Conservation (phyloP, 2,888 invertebrate genomes). For the Calliphora vomitoria region DNA sequence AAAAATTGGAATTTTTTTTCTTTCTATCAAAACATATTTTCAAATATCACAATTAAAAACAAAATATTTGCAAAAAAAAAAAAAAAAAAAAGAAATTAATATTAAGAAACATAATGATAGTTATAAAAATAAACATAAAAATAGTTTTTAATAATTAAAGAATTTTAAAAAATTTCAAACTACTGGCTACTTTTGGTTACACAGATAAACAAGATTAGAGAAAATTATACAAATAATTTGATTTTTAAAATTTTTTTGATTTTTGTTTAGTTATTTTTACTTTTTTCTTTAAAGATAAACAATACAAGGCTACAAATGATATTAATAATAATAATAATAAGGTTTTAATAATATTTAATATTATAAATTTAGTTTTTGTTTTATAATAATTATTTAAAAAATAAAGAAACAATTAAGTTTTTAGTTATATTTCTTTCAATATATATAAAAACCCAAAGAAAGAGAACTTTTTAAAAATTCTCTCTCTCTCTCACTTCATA, state of each 20-base stretch:
- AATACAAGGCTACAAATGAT: no score
- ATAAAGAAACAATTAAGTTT: slow-evolving; percentile 31
- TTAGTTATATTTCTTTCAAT: background rate
- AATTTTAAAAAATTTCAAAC: slow-evolving; percentile 25
- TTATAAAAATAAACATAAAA: slow-evolving; percentile 31
- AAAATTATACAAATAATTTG: slow-evolving; percentile 22
- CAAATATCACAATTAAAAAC: slow-evolving; percentile 69
- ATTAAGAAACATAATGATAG: slow-evolving; percentile 39
- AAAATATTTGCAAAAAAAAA: slow-evolving; percentile 27
- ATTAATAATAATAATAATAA: background rate
- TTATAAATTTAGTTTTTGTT: slow-evolving; percentile 52
- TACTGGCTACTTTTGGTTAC: slow-evolving; percentile 60
- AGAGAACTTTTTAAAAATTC: slow-evolving; percentile 27
- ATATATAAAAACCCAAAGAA: background rate
- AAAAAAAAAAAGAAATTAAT: no score
- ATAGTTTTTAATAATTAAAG: slow-evolving; percentile 38
- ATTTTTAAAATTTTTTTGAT: slow-evolving; percentile 7
- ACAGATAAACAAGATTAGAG: slow-evolving; percentile 20
- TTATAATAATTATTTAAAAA: slow-evolving; percentile 29
- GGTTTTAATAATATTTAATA: slow-evolving; percentile 27
- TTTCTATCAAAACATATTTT: slow-evolving; percentile 57
- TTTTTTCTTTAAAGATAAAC: no score
- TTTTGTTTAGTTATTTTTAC: background rate
- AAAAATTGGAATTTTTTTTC: slow-evolving; percentile 28
- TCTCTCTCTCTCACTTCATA: background rate